phyloP scores from a whole-genome alignment of 2,888 invertebrate species.

The Oxytorus armatus region DNA sequence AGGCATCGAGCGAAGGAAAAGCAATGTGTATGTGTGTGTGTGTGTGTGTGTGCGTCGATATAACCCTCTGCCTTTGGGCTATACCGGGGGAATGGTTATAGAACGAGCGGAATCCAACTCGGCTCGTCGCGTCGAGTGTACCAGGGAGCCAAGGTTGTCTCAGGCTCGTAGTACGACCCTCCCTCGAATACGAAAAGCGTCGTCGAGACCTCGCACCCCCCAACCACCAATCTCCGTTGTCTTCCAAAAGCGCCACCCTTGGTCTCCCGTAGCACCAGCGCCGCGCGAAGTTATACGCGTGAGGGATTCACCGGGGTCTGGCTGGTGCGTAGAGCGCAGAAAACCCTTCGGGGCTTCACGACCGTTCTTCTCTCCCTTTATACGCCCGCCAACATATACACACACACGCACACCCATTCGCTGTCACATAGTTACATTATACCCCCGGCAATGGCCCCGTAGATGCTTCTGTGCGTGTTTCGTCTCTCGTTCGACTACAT shows the following conservation, averaged over 20 bases:
- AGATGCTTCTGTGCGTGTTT: constrained; percentile 13
- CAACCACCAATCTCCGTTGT: constrained; percentile 13
- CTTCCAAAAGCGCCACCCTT: constrained; percentile 39
- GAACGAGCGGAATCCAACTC: constrained; percentile 52
- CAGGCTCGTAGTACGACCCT: constrained; percentile 41
- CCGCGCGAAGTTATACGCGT: constrained; percentile 45
- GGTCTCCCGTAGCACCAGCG: constrained; percentile 22
- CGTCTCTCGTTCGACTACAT: constrained; percentile 18
- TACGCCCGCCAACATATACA: constrained; percentile 43
- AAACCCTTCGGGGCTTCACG: constrained; percentile 66
- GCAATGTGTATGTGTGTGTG: constrained; percentile 17
- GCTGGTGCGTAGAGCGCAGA: constrained; percentile 36
- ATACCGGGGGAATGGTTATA: constrained; percentile 23
- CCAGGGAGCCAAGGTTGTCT: constrained; percentile 56
- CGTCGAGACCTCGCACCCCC: constrained; percentile 25
- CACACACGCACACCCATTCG: no score
- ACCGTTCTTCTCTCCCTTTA: constrained; percentile 29
- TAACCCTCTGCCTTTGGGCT: constrained; percentile 44
- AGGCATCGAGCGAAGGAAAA: constrained; percentile 15
- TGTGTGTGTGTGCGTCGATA: no score
- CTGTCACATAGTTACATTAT: constrained; percentile 40
- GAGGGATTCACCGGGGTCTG: constrained; percentile 39
- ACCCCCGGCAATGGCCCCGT: constrained; percentile 38
- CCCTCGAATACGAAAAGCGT: constrained; percentile 38
- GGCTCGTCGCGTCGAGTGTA: constrained; percentile 52